Evolutionary conservation across 2,113 vertebrate genomes (phyloP).

Genomic region (Eretmochelys imbricata): DNA sequence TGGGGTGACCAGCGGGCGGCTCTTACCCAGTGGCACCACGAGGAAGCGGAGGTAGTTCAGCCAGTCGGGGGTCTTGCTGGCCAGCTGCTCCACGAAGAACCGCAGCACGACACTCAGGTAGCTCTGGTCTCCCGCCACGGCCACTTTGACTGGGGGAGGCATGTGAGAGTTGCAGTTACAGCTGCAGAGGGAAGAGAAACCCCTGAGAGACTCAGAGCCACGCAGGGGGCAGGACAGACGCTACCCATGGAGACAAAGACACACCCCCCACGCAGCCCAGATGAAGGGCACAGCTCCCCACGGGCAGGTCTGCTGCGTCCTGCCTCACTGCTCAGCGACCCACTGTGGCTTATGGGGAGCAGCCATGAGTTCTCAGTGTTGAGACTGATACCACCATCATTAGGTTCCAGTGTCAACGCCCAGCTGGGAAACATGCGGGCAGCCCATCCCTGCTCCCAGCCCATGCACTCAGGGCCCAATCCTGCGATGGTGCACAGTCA

Average conservation of each 20-base stretch:
- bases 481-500: not conserved
- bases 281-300: not conserved
- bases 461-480: not conserved
- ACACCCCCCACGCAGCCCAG: too few relatives aligned
- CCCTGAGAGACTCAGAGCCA: fast-evolving
- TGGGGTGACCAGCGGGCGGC: fast-evolving
- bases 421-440: not conserved
- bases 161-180: slow-evolving; percentile 99
- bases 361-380: not conserved
- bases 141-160: slow-evolving; percentile 94
- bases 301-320: not conserved
- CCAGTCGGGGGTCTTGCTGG: slow-evolving; percentile 98
- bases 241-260: too few relatives aligned
- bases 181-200: slow-evolving; percentile 70
- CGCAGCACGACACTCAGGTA: slow-evolving; percentile 93
- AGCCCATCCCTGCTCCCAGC: not conserved
- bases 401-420: not conserved
- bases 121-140: slow-evolving; percentile 93
- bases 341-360: not conserved
- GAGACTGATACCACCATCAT: not conserved
- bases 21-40: slow-evolving; percentile 92
- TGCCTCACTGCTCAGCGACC: not conserved
- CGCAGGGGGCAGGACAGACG: not conserved
- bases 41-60: slow-evolving; percentile 98
- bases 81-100: slow-evolving; percentile 96